Evolutionary conservation across 1,140 invertebrate species (phyloP).

Genomic region (Rhagoletis zephyria): DNA sequence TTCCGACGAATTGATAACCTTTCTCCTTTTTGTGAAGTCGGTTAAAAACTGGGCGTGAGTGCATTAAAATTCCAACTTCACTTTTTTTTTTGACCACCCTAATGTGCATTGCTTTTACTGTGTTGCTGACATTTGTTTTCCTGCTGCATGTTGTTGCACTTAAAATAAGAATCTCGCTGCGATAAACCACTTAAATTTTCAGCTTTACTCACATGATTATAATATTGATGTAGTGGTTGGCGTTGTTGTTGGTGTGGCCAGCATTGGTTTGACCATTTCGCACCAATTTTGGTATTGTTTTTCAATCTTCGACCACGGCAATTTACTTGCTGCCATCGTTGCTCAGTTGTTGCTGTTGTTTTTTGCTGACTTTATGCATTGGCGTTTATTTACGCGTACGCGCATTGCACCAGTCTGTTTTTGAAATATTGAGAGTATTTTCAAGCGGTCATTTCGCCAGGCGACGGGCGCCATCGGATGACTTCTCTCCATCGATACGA

Average conservation of each 20-base stretch:
- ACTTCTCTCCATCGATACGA: conserved; percentile 14
- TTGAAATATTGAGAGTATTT: conserved; percentile 35
- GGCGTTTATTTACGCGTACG: conserved; percentile 7
- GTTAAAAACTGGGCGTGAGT: too few species aligned
- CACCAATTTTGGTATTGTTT: conserved; percentile 46
- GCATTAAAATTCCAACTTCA: too few species aligned
- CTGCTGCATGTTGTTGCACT: neutral
- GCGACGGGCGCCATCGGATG: conserved; percentile 3
- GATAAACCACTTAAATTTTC: conserved; percentile 33
- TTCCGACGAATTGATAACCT: too few species aligned
- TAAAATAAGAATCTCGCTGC: neutral
- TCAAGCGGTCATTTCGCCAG: conserved; percentile 1
- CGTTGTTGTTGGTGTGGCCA: neutral
- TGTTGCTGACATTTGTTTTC: too few species aligned
- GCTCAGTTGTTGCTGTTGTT: conserved; percentile 1
- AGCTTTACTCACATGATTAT: conserved; percentile 16
- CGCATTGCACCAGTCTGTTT: neutral
- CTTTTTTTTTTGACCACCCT: too few species aligned
- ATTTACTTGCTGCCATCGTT: conserved; percentile 26
- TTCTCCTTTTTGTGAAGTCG: too few species aligned
- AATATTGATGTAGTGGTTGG: neutral
- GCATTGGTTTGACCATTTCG: conserved; percentile 40
- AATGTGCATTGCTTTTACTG: too few species aligned
- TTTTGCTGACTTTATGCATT: neutral
- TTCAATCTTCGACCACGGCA: neutral